Percentiles rank a stretch among this genome's conserved stretches.
Evolutionary conservation across 2,888 invertebrate species (phyloP).

Genomic region (Idaea dimidiata): DNA sequence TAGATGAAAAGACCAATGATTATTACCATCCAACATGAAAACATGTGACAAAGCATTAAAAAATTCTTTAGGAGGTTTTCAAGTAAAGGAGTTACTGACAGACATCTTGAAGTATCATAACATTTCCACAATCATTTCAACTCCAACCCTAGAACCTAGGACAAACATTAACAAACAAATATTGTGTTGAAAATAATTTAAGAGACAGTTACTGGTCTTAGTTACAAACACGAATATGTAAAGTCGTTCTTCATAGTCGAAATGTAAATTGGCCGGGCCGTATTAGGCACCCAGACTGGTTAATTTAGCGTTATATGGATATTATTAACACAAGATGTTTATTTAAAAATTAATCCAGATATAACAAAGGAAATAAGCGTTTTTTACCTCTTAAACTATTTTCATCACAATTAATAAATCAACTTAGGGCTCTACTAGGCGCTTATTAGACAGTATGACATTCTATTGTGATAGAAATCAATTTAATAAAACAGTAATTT

Average conservation of each 20-base stretch:
- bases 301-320: no score
- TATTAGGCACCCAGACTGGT: background rate
- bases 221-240: background rate
- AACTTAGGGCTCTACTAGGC: background rate
- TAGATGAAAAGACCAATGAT: no score
- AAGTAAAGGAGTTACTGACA: background rate
- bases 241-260: background rate
- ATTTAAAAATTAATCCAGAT: no score
- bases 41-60: no score
- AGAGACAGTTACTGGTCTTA: background rate
- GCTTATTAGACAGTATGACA: background rate
- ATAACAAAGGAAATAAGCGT: background rate
- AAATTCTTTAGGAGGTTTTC: no score
- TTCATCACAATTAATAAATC: background rate
- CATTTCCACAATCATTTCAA: background rate
- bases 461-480: background rate
- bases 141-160: constrained; percentile 2
- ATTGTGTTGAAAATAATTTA: background rate
- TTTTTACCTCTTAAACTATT: background rate
- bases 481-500: background rate
- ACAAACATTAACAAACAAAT: background rate
- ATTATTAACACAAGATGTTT: no score
- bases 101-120: background rate
- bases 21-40: no score
- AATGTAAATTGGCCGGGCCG: background rate